These are phyloP conservation scores for Meandrina meandrites DNA, from an alignment of 92 coral and sea anemone species.

Conservation along the genomic window DNA sequence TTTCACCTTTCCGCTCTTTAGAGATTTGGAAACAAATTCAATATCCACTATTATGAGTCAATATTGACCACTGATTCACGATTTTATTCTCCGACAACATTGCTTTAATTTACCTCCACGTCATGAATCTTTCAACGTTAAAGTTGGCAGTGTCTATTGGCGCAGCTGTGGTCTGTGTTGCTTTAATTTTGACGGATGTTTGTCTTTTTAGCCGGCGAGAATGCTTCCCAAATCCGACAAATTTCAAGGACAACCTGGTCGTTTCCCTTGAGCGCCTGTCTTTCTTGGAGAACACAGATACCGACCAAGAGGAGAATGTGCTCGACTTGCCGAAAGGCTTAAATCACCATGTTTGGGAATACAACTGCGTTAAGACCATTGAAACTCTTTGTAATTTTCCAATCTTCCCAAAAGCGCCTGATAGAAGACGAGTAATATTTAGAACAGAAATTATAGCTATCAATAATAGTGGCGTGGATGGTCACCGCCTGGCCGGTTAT, in stretches of 20 bases:
- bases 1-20: too few relatives aligned
- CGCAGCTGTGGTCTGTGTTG: background rate
- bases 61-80: background rate
- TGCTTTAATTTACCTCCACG: too few relatives aligned
- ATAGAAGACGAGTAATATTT: conserved; percentile 7
- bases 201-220: conserved; percentile 12
- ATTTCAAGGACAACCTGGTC: background rate
- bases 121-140: conserved; percentile 4
- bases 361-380: conserved; percentile 44
- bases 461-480: background rate
- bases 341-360: conserved; percentile 44
- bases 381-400: conserved; percentile 43
- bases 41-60: background rate
- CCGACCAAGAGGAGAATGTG: background rate
- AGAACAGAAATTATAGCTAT: conserved; percentile 5
- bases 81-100: too few relatives aligned
- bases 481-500: conserved; percentile 56
- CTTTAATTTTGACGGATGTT: conserved; percentile 11
- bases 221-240: background rate
- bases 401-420: conserved; percentile 52
- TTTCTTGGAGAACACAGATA: background rate
- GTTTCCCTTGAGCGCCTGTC: background rate
- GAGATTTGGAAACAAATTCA: too few relatives aligned
- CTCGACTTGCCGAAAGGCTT: conserved; percentile 16
- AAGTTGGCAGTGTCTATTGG: background rate